A percentile compares a stretch with the other conserved stretches of the same genome.
Conservation (phyloP, 2,888 invertebrate species). For the Tupiocoris notatus region DNA sequence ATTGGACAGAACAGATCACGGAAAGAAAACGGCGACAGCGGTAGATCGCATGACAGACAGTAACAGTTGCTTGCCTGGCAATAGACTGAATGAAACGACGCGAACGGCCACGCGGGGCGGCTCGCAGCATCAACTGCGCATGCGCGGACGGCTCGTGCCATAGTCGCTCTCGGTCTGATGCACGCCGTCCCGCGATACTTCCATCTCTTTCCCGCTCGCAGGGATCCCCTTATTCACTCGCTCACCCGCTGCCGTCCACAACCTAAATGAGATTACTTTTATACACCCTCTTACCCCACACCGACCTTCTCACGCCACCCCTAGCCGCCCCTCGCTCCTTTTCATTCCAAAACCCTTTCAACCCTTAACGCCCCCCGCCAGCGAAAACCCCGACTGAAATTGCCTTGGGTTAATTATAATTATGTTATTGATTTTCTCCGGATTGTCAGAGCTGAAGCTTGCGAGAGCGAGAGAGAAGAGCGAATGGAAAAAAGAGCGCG, state of each 20-base stretch:
- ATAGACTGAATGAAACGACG: conserved; percentile 23
- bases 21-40: no score
- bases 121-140: conserved; percentile 41
- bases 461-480: conserved; percentile 3
- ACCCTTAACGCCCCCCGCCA: conserved; percentile 25
- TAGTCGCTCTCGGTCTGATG: conserved; percentile 10
- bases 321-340: background rate
- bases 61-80: no score
- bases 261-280: conserved; percentile 49
- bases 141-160: conserved; percentile 46
- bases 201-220: background rate
- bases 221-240: background rate
- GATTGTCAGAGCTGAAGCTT: conserved; percentile 44
- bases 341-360: conserved; percentile 13
- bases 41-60: no score
- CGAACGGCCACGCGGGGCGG: conserved; percentile 7
- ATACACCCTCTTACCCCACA: conserved; percentile 42
- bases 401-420: conserved; percentile 49
- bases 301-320: background rate
- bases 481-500: conserved; percentile 14
- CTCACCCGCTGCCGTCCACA: conserved; percentile 27
- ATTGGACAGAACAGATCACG: no score
- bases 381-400: conserved; percentile 45
- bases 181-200: background rate
- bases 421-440: conserved; percentile 48